Base-by-base conservation (phyloP, 1,140 invertebrate species). In the Aphis gossypii region DNA sequence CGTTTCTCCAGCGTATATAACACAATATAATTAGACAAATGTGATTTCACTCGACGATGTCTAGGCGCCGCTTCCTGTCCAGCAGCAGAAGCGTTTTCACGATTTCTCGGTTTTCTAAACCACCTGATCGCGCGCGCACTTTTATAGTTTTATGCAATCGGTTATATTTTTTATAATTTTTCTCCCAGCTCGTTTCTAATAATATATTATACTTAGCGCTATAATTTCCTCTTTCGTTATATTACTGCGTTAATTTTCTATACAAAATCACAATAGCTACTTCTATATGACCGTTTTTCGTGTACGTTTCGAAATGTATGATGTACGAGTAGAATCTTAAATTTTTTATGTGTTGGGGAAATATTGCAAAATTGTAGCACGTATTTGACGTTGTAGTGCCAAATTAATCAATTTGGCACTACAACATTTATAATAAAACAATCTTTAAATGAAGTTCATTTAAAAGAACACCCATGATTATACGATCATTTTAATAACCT, bases 41-140 rank as follows among this genome's bases (percentile, higher is more conserved):
- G 60, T 90, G 89, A 90, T 90, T 90, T 90, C 89, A 90, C 89
- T 68, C 44, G 25, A 5, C 9, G 41, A 9, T 90, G 25, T 41
- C 54, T 30, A 68, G 56, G 54, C 56, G 54, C 56, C 89, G 25
- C n/a, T 90, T 90, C 89, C 89, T 90, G 38, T 25, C 89, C 54
- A n/a, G 25, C 38, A 46, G 25, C 54, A 68, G 38, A 38, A 30
- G 51, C 20, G 54, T 90, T 90, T 90, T 56, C 89, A 90, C 89
- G 41, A 90, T 90, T 90, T 90, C 89, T 90, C 89, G 89, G 44
- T 90, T 90, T 90, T 90, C 89, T 90, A 90, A 90, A 90, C 54
- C 89, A 23, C 6, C 23, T 35, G 9, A 38, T 89, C 8, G 7
- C 30, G 20, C 14, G 30, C 54, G n/a, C 60, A 76, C 30, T 76